Conservation (phyloP, 1,140 invertebrate genomes). For the Procambarus clarkii region DNA sequence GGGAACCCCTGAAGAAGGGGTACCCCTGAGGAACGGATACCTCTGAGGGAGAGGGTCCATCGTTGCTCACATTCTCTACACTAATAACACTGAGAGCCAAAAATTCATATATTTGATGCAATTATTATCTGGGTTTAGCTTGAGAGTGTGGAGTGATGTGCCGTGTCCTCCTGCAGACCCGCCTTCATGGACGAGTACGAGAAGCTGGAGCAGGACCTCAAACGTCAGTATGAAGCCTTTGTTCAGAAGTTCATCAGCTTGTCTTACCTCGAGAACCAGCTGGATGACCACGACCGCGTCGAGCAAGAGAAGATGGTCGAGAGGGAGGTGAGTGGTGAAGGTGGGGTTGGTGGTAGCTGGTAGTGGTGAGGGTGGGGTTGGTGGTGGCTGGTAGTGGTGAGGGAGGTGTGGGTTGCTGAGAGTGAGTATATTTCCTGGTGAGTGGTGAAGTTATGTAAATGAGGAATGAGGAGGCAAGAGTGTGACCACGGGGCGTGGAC, state of each 20-base stretch:
- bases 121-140: not conserved
- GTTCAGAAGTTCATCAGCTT: conserved; percentile 91
- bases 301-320: conserved; percentile 85
- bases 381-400: not conserved
- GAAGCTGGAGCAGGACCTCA: conserved; percentile 90
- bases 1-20: too few relatives aligned
- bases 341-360: not conserved
- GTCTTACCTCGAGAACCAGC: conserved; percentile 86
- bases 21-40: too few relatives aligned
- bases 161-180: conserved; percentile 80
- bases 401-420: not conserved
- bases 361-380: not conserved
- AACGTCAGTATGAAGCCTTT: conserved; percentile 91
- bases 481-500: too few relatives aligned
- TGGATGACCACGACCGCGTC: conserved; percentile 82
- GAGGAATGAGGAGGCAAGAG: too few relatives aligned
- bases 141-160: too few relatives aligned
- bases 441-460: too few relatives aligned
- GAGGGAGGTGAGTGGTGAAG: conserved; percentile 69
- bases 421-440: too few relatives aligned
- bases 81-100: too few relatives aligned
- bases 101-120: too few relatives aligned
- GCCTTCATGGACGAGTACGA: conserved; percentile 98
- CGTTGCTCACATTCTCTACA: too few relatives aligned
- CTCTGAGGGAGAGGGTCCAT: too few relatives aligned